Evolutionary conservation across 2,888 invertebrate species (phyloP).

Genomic region (Sarcophaga variegata): DNA sequence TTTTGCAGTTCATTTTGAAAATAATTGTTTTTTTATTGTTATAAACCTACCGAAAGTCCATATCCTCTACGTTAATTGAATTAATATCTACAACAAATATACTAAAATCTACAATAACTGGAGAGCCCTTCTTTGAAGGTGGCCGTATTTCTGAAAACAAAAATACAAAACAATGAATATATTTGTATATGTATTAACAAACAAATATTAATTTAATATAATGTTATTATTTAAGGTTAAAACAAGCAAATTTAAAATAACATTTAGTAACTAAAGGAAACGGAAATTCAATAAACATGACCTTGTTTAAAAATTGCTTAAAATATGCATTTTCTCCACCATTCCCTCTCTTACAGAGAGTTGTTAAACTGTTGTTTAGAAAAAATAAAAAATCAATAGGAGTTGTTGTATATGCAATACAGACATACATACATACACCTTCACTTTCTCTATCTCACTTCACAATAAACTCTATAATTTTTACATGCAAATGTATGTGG

Average conservation of each 20-base stretch:
- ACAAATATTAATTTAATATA: slow-evolving; percentile 1
- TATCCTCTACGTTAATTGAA: slow-evolving; percentile 93
- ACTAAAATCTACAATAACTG: slow-evolving; percentile 90
- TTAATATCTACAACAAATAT: slow-evolving; percentile 93
- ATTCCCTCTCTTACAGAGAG: neutral
- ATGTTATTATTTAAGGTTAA: no score
- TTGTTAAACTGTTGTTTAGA: neutral
- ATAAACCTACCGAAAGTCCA: slow-evolving; percentile 90
- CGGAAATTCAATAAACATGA: slow-evolving; percentile 53
- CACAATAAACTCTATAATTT: no score
- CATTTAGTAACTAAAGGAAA: slow-evolving; percentile 36
- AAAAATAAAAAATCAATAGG: slow-evolving; percentile 54
- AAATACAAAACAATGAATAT: slow-evolving; percentile 28
- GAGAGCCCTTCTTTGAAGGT: slow-evolving; percentile 87
- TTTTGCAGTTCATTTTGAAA: neutral
- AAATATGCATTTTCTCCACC: neutral
- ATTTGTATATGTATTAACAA: slow-evolving; percentile 20
- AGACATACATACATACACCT: neutral
- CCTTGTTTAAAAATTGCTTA: slow-evolving; percentile 28
- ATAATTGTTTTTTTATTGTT: neutral
- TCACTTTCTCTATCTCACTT: no score
- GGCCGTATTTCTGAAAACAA: slow-evolving; percentile 87
- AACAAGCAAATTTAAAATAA: neutral
- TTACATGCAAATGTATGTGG: neutral
- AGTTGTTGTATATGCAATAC: slow-evolving; percentile 2